Evolutionary conservation across 2,797 vertebrate genomes (phyloP).

Genomic region (Onychomys arenicola): DNA sequence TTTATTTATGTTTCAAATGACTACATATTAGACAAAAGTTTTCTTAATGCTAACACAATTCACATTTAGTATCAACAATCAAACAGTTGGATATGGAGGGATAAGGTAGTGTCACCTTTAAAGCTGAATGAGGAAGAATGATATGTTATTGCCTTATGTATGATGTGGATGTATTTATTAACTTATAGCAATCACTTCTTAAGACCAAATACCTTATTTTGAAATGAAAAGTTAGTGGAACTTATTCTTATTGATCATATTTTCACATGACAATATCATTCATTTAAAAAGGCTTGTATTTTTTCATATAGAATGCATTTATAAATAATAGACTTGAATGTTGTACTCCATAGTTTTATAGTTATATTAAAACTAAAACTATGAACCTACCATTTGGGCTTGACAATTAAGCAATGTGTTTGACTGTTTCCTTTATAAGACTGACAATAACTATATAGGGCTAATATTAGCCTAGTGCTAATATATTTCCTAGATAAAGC

Average conservation of each 20-base stretch:
- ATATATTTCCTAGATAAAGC: neutral
- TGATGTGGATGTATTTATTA: neutral
- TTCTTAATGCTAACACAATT: neutral
- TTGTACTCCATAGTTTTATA: neutral
- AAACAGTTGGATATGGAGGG: neutral
- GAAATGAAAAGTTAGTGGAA: slow-evolving; percentile 38
- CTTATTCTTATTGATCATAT: neutral
- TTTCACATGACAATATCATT: neutral
- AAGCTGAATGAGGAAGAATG: neutral
- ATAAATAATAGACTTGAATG: slow-evolving; percentile 24
- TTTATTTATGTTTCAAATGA: slow-evolving; percentile 25
- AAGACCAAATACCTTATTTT: neutral
- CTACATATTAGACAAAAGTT: neutral
- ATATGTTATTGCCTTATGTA: neutral
- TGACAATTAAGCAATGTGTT: neutral
- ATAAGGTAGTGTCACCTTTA: neutral
- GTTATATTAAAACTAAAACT: slow-evolving; percentile 10
- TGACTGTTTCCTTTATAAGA: neutral
- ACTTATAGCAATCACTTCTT: neutral
- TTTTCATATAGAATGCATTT: slow-evolving; percentile 53
- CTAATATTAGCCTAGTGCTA: neutral
- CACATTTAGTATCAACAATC: neutral
- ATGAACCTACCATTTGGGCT: neutral
- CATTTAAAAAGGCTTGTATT: neutral
- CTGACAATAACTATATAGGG: neutral